Evolutionary conservation across 2,113 vertebrate genomes (phyloP), one percentile per base, ranked within the genome.

Genomic region (Sturnira hondurensis): DNA sequence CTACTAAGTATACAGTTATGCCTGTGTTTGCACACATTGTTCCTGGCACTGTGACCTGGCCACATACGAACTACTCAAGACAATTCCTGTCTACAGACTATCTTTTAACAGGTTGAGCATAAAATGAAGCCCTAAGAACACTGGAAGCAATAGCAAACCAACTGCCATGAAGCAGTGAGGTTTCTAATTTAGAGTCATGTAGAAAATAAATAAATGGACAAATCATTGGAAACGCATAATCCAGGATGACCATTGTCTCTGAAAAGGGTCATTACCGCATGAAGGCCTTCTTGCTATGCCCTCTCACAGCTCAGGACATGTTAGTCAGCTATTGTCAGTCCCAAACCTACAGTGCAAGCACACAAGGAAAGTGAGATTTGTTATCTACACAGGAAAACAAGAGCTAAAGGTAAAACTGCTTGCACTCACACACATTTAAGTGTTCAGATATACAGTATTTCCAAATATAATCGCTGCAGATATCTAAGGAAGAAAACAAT

Each of bases 341-440:
- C 98, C 98, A 97, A 98, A 99, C 98, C 99, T 99, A 99, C 98
- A 99, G 98, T 99, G 99, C 99, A 99, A 99, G 98, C 98, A 99
- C 99, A 99, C 98, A 99, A 98, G 98, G 98, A 98, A 98, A 98
- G 98, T 98, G 98, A 99, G 98, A 98, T 99, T 99, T 98, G 99
- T 99, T 99, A 99, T 98, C 98, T 99, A 98, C 99, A 99, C 98
- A 99, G 98, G 98, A 99, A 99, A 98, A 99, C 97, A 99, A 98
- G 98, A 98, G 99, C 99, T 99, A 99, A 98, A 99, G 98, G 99
- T 99, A 99, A 99, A 99, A 99, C 99, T 98, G 98, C 99, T 99
- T 99, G 99, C 99, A 99, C 99, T 99, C 99, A 99, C 99, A 99
- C 99, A 99, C 99, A 99, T 99, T 99, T 99, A 99, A 99, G 99